Evolutionary conservation across 2,113 vertebrate species (phyloP).

Genomic region (Himantopus leucocephalus): DNA sequence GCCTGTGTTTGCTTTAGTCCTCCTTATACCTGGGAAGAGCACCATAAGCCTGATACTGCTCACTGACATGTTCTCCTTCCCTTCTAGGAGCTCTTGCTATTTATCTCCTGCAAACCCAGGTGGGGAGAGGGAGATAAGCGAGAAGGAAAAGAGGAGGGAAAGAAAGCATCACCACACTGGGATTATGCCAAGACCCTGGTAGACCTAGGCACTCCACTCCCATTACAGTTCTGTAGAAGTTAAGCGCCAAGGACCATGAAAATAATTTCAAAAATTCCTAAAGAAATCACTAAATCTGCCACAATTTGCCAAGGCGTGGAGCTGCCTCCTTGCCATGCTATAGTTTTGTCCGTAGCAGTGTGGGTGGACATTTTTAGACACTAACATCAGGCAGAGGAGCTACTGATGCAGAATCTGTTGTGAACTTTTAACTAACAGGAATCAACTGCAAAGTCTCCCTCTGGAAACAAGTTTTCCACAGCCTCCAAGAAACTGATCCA

Average conservation of each 20-base stretch:
- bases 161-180: background rate
- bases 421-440: background rate
- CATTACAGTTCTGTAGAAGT: background rate
- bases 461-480: background rate
- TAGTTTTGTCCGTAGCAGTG: background rate
- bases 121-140: background rate
- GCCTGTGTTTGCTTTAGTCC: background rate
- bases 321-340: background rate
- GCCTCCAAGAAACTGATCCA: background rate
- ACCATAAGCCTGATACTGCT: background rate
- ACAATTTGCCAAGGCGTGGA: background rate
- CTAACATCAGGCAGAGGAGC: slow-evolving; percentile 16
- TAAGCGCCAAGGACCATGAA: background rate
- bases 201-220: background rate
- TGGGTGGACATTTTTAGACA: slow-evolving; percentile 26
- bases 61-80: background rate
- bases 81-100: background rate
- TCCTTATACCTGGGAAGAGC: background rate
- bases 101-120: background rate
- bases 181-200: background rate
- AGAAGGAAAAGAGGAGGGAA: background rate
- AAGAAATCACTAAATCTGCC: background rate
- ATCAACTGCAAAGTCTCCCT: background rate
- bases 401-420: slow-evolving; percentile 8
- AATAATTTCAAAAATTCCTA: background rate